Percentiles rank a stretch among this genome's conserved stretches.
These are phyloP conservation scores for Agrypnia vestita DNA, from an alignment of 1,140 invertebrate species.

Conservation along the genomic window DNA sequence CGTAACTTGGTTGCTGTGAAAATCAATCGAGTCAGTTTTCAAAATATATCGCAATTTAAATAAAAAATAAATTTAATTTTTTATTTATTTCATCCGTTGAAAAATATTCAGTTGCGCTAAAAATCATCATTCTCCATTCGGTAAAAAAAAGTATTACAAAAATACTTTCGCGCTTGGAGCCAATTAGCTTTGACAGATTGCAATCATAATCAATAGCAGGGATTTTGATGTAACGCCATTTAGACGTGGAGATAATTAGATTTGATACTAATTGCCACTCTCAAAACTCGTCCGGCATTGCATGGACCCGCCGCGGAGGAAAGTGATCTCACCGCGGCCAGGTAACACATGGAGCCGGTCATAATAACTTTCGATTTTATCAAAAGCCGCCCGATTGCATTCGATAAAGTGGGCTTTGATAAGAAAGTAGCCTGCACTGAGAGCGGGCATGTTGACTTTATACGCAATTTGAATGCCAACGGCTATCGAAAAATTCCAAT, in stretches of 20 bases:
- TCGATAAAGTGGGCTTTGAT: not conserved
- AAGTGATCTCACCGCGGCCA: constrained; percentile 11
- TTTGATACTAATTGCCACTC: not conserved
- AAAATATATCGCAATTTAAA: too few relatives aligned
- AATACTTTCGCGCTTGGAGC: not conserved
- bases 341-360: constrained; percentile 7
- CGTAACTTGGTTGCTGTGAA: too few relatives aligned
- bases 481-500: not conserved
- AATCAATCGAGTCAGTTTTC: too few relatives aligned
- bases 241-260: not conserved
- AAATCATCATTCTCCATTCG: too few relatives aligned
- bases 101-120: too few relatives aligned
- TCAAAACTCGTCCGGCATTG: not conserved
- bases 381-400: constrained; percentile 12
- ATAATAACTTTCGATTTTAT: constrained; percentile 42
- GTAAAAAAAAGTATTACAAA: too few relatives aligned
- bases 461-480: constrained; percentile 3
- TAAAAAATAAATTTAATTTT: too few relatives aligned
- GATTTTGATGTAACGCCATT: not conserved
- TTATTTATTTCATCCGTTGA: too few relatives aligned
- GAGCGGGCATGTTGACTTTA: not conserved
- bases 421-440: constrained; percentile 3
- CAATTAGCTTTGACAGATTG: not conserved
- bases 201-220: not conserved
- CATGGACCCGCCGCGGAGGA: not conserved